phyloP scores from a whole-genome alignment of 2,888 invertebrate genomes.

The Coleophora flavipennella region DNA sequence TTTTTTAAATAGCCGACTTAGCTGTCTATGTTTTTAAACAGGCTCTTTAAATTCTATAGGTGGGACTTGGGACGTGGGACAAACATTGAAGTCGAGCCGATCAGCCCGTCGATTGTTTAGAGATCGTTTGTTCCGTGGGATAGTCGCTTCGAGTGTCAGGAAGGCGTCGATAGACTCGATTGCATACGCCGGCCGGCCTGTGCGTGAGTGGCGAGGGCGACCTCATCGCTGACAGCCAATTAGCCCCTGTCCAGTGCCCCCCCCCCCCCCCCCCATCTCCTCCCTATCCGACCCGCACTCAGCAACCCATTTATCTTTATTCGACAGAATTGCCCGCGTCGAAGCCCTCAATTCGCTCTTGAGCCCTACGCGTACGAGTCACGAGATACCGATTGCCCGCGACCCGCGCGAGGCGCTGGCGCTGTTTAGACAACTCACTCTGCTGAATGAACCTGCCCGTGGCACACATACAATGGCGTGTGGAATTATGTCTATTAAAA shows the following conservation, averaged over 20 bases:
- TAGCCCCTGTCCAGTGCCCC: conserved; percentile 47
- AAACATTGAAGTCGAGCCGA: conserved; percentile 14
- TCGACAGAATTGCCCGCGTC: conserved; percentile 49
- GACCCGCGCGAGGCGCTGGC: not conserved
- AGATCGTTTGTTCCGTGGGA: conserved; percentile 27
- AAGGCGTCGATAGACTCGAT: conserved; percentile 27
- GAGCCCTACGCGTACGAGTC: conserved; percentile 33
- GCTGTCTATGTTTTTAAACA: too few relatives aligned
- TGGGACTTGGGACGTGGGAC: conserved; percentile 3
- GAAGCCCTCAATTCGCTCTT: conserved; percentile 46
- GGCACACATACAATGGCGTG: conserved; percentile 39
- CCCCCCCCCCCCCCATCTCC: conserved; percentile 32
- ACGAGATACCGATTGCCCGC: conserved; percentile 31
- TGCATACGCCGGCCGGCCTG: conserved; percentile 30
- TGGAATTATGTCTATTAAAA: conserved; percentile 39
- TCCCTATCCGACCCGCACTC: conserved; percentile 42
- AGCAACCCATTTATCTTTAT: conserved; percentile 60
- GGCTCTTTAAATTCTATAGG: too few relatives aligned
- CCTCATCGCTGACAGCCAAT: conserved; percentile 67
- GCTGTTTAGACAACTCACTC: conserved; percentile 19
- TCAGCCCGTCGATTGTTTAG: conserved; percentile 38
- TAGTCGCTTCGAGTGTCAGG: conserved; percentile 31
- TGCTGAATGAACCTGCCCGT: conserved; percentile 31
- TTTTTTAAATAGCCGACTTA: too few relatives aligned
- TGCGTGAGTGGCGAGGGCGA: conserved; percentile 30